These are phyloP conservation scores for Aegithalos caudatus DNA, from an alignment of 2,113 vertebrate genomes.

Conservation along the genomic window DNA sequence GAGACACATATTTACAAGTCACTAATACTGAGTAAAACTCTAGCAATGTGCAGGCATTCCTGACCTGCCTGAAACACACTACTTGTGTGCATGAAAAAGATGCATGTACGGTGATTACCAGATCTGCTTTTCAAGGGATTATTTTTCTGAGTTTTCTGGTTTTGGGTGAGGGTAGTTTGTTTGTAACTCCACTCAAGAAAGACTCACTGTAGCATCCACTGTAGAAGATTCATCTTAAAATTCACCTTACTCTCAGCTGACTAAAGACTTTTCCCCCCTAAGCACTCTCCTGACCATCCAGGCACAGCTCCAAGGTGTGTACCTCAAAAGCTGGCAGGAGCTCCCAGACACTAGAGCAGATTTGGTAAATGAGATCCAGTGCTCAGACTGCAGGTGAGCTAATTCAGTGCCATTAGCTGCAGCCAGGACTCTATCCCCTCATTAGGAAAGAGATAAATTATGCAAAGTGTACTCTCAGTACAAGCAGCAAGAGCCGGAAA, in stretches of 20 bases:
- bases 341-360: neutral
- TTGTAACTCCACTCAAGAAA: neutral
- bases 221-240: neutral
- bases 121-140: neutral
- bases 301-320: neutral
- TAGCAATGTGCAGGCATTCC: neutral
- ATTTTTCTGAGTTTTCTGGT: neutral
- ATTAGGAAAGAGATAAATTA: slow-evolving; percentile 37
- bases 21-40: neutral
- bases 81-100: neutral
- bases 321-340: neutral
- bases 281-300: neutral
- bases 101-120: neutral
- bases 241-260: neutral
- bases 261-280: neutral
- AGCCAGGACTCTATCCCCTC: slow-evolving; percentile 15
- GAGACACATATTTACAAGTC: neutral
- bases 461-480: neutral
- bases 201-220: neutral
- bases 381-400: slow-evolving; percentile 8
- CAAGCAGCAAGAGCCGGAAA: neutral
- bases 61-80: neutral
- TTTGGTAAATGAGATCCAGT: neutral
- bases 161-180: neutral
- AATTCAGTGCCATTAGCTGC: neutral